These are phyloP conservation scores for Nematopogon swammerdamellus DNA, from an alignment of 2,888 invertebrate genomes.

Conservation along the genomic window DNA sequence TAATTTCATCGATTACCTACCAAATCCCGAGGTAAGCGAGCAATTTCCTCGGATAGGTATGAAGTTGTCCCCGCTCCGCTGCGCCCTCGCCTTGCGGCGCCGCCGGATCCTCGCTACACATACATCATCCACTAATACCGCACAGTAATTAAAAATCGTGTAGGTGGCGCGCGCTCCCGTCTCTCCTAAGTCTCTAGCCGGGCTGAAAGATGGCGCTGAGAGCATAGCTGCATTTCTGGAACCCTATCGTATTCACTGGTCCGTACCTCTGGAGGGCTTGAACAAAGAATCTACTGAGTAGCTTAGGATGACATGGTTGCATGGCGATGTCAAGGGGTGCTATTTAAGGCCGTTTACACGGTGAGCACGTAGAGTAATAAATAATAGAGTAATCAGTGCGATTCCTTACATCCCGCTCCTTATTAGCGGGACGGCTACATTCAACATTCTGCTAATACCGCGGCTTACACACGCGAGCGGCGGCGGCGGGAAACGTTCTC, in stretches of 20 bases:
- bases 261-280: too few relatives aligned
- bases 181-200: slow-evolving; percentile 43
- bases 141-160: slow-evolving; percentile 46
- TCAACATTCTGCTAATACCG: slow-evolving; percentile 50
- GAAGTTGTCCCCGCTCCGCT: too few relatives aligned
- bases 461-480: slow-evolving; percentile 52
- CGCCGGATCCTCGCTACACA: slow-evolving; percentile 19
- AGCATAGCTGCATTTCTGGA: slow-evolving; percentile 19
- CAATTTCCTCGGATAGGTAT: too few relatives aligned
- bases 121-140: slow-evolving; percentile 36
- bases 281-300: too few relatives aligned
- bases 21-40: too few relatives aligned
- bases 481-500: slow-evolving; percentile 40
- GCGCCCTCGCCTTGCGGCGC: too few relatives aligned
- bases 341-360: slow-evolving; percentile 55
- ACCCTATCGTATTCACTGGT: too few relatives aligned
- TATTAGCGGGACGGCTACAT: slow-evolving; percentile 53
- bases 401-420: slow-evolving; percentile 54
- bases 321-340: slow-evolving; percentile 11
- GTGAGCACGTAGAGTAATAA: slow-evolving; percentile 54
- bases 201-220: slow-evolving; percentile 38
- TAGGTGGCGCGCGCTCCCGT: slow-evolving; percentile 32
- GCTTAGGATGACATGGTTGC: background rate
- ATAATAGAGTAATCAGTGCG: slow-evolving; percentile 56
- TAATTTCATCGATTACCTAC: too few relatives aligned